Evolutionary conservation across 2,888 invertebrate species (phyloP), one percentile per base, ranked within the genome.

Genomic region (Rhodophaea formosa): DNA sequence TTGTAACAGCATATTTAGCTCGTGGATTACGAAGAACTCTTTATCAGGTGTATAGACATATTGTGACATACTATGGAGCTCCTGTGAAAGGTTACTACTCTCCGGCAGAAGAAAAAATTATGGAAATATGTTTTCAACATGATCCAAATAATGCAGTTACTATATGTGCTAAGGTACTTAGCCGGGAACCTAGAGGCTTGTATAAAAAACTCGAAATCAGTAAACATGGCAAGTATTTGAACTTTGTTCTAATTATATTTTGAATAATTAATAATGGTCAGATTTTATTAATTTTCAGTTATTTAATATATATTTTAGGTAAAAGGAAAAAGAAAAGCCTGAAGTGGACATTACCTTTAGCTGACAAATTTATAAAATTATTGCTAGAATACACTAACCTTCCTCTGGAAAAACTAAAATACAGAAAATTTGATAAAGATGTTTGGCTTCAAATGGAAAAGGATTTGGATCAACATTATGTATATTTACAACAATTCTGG

Each of bases 121-220:
- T 89, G 73, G 67, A 80, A 61, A 76, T 84, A 17, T 85, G 84
- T 66, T 77, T 82, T 53, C 65, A 69, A 46, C 79, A 88, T 59
- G 67, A 73, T 52, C 79, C 83, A 12, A 66, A 68, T 29, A 64
- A 76, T 57, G 75, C 79, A 52, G 76, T 78, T 6, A 63, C 64
- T 56, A 66, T 76, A 62, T 66, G 84, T 59, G 69, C 81, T 54
- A 58, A 63, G 47, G 65, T 88, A 30, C 71, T 89, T 10, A 69
- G 79, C 10, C 73, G 89, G 63, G 81, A 86, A 62, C 74, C 79
- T 8, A 77, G 86, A 64, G 80, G 80, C 10, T 78, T 86, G 39
- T 80, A 80, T 60, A 80, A 78, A 62, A 77, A 73, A 63, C 60
- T 81, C 23, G 49, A 72, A 10, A 65, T 74, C 54, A 44, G 69